Percentiles rank a stretch among this genome's conserved stretches.
These are phyloP conservation scores for Typhlomys cinereus DNA, from an alignment of 2,113 vertebrate genomes.

Conservation along the genomic window DNA sequence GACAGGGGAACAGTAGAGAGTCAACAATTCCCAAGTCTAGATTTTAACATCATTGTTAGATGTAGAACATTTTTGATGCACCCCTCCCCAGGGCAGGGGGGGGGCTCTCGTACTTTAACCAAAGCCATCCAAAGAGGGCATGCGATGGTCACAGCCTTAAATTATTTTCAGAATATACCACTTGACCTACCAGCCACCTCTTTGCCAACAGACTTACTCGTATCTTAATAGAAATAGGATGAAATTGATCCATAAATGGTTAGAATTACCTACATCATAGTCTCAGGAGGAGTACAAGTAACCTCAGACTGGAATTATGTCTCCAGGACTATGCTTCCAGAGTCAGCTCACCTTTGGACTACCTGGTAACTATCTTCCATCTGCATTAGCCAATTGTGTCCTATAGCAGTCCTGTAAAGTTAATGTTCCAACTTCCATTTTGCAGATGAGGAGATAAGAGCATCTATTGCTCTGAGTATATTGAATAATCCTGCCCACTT, in stretches of 20 bases:
- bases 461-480: neutral
- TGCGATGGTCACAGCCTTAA: slow-evolving; percentile 37
- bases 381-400: neutral
- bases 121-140: slow-evolving; percentile 1
- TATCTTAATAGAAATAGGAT: slow-evolving; percentile 25
- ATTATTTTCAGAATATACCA: slow-evolving; percentile 22
- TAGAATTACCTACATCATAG: slow-evolving; percentile 44
- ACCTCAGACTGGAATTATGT: slow-evolving; percentile 18
- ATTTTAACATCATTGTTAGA: neutral
- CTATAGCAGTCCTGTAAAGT: neutral
- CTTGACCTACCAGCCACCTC: neutral
- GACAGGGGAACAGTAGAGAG: neutral
- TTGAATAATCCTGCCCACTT: neutral
- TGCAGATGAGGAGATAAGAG: neutral
- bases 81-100: neutral
- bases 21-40: neutral
- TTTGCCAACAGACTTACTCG: slow-evolving; percentile 68
- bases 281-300: neutral
- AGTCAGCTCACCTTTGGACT: neutral
- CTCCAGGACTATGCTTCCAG: neutral
- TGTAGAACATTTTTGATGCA: slow-evolving; percentile 23
- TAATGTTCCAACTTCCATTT: neutral
- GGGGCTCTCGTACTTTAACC: neutral
- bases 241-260: slow-evolving; percentile 62
- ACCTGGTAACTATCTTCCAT: neutral